phyloP scores from a whole-genome alignment of 2,113 vertebrate species.

The Scytalopus superciliaris region DNA sequence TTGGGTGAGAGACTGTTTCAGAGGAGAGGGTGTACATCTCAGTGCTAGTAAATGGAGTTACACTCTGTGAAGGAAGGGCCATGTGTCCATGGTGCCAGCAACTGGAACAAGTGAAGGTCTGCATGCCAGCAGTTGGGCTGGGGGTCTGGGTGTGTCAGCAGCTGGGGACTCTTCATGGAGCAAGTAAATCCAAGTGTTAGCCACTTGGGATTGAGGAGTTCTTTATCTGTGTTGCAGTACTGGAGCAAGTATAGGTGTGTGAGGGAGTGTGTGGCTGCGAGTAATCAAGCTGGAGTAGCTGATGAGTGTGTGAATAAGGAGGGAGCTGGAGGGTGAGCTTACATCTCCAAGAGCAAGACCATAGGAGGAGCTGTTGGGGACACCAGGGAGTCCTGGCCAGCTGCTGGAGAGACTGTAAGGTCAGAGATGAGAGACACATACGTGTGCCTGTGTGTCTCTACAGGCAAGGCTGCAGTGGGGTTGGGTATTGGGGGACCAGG shows the following conservation, averaged over 20 bases:
- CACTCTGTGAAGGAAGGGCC: fast-evolving
- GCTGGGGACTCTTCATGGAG: fast-evolving
- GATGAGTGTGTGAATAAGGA: background rate
- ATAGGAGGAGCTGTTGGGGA: background rate
- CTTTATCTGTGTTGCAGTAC: background rate
- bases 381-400: background rate
- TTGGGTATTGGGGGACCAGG: background rate
- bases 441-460: background rate
- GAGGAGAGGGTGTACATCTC: background rate
- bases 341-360: background rate
- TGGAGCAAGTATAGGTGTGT: background rate
- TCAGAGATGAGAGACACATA: fast-evolving
- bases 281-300: background rate
- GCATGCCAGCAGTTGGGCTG: background rate
- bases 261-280: background rate
- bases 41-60: background rate
- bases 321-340: background rate
- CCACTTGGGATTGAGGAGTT: background rate
- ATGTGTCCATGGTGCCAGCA: fast-evolving
- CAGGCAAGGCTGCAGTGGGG: background rate
- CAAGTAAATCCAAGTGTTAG: background rate
- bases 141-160: background rate
- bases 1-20: background rate
- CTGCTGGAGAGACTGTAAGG: background rate
- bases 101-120: background rate